phyloP scores from a whole-genome alignment of 2,113 vertebrate species.

The Callithrix jacchus region DNA sequence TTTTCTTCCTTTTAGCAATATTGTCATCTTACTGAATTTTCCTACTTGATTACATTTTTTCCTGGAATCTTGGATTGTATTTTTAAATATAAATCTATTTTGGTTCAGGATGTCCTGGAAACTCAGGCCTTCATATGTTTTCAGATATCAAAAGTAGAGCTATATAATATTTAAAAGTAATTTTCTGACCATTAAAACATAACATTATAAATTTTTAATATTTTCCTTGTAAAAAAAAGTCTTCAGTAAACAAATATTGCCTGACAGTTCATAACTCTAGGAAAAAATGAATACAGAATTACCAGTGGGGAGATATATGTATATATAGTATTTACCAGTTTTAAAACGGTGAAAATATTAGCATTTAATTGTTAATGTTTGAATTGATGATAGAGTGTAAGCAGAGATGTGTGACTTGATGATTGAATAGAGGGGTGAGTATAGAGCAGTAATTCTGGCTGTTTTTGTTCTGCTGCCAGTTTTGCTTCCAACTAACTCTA shows the following conservation, averaged over 20 bases:
- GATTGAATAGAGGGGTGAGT: neutral
- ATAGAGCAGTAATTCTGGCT: neutral
- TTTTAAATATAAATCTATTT: slow-evolving; percentile 51
- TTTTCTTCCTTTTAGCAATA: neutral
- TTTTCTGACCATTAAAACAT: slow-evolving; percentile 5
- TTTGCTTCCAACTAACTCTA: neutral
- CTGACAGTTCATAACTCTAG: neutral
- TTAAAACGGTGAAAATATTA: neutral
- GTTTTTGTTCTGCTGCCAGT: neutral
- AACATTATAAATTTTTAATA: neutral
- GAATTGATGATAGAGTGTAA: neutral
- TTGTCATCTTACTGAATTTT: neutral
- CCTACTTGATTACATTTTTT: slow-evolving; percentile 7
- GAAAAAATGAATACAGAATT: neutral
- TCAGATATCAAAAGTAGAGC: slow-evolving; percentile 13
- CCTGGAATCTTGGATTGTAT: neutral
- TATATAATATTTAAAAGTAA: neutral
- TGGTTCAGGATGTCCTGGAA: neutral
- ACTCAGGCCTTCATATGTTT: neutral
- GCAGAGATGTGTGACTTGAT: neutral
- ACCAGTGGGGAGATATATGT: neutral
- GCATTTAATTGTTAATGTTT: neutral
- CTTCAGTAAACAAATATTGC: neutral
- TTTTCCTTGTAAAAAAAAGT: neutral
- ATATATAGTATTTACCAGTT: neutral